Evolutionary conservation across 2,797 vertebrate genomes (phyloP).

Genomic region (Chanos chanos): DNA sequence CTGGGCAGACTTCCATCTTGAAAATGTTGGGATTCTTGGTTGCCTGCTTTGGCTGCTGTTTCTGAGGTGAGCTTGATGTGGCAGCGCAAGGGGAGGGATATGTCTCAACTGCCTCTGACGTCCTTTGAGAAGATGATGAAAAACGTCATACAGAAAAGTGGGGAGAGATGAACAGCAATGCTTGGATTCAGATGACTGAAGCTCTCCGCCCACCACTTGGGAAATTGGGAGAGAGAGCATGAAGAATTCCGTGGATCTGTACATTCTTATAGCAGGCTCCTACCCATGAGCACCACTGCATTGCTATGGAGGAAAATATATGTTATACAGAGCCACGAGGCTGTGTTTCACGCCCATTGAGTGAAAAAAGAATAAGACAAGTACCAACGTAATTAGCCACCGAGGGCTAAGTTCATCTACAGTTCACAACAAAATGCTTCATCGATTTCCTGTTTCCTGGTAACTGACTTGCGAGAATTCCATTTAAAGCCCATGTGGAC

Average conservation of each 20-base stretch:
- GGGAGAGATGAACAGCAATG: slow-evolving; percentile 52
- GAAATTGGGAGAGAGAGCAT: too few species aligned
- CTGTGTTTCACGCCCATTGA: slow-evolving; percentile 60
- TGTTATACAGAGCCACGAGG: slow-evolving; percentile 58
- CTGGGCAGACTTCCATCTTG: slow-evolving; percentile 47
- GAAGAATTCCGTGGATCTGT: too few species aligned
- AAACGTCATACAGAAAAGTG: slow-evolving; percentile 51
- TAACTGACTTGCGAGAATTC: slow-evolving; percentile 16
- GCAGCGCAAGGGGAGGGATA: neutral
- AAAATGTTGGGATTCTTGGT: slow-evolving; percentile 41
- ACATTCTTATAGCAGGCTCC: too few species aligned
- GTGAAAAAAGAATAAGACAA: slow-evolving; percentile 45
- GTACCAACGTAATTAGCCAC: slow-evolving; percentile 47
- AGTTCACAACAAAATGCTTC: slow-evolving; percentile 60
- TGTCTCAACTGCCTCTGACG: slow-evolving; percentile 45
- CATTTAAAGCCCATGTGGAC: slow-evolving; percentile 30
- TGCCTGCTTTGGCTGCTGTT: slow-evolving; percentile 43
- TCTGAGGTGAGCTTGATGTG: neutral
- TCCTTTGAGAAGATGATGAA: slow-evolving; percentile 49
- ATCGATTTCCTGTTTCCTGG: slow-evolving; percentile 55
- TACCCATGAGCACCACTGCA: too few species aligned
- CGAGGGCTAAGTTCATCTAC: slow-evolving; percentile 56
- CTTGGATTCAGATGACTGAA: slow-evolving; percentile 12
- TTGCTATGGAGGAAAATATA: too few species aligned
- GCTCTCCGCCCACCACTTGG: too few species aligned